Conservation (phyloP, 2,797 vertebrate genomes). For the Cyprinella venusta region DNA sequence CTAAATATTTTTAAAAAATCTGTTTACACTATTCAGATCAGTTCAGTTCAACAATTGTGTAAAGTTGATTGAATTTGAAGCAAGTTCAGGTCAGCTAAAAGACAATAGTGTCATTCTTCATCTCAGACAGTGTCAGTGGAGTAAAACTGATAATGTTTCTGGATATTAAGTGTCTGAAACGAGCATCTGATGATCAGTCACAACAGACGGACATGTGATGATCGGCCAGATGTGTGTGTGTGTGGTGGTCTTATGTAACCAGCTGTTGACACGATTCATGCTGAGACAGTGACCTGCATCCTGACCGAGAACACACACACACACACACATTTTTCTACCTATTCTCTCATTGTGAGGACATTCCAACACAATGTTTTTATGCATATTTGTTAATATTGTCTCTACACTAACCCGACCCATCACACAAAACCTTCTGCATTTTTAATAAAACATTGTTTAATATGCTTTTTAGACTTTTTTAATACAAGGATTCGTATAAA, state of each 20-base stretch:
- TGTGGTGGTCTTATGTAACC: constrained; percentile 40
- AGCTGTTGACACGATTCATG: constrained; percentile 21
- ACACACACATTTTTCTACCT: background rate
- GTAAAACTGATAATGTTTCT: background rate
- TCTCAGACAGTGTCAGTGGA: background rate
- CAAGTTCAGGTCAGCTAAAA: background rate
- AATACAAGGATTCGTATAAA: too few relatives aligned
- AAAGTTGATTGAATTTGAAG: too few relatives aligned
- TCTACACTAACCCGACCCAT: too few relatives aligned
- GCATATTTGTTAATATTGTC: too few relatives aligned
- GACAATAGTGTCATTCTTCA: background rate
- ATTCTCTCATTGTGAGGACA: too few relatives aligned
- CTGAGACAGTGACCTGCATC: constrained; percentile 42
- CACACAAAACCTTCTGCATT: too few relatives aligned
- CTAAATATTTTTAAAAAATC: too few relatives aligned
- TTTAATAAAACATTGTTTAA: too few relatives aligned
- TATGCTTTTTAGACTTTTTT: too few relatives aligned
- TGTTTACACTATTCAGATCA: too few relatives aligned
- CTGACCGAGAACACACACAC: constrained; percentile 14
- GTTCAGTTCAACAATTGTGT: background rate
- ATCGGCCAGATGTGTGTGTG: constrained; percentile 3
- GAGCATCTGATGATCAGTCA: background rate
- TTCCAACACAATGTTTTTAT: too few relatives aligned
- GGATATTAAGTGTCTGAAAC: background rate
- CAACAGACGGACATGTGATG: background rate